Evolutionary conservation across 2,797 vertebrate genomes (phyloP).

Genomic region (Tachyglossus aculeatus): DNA sequence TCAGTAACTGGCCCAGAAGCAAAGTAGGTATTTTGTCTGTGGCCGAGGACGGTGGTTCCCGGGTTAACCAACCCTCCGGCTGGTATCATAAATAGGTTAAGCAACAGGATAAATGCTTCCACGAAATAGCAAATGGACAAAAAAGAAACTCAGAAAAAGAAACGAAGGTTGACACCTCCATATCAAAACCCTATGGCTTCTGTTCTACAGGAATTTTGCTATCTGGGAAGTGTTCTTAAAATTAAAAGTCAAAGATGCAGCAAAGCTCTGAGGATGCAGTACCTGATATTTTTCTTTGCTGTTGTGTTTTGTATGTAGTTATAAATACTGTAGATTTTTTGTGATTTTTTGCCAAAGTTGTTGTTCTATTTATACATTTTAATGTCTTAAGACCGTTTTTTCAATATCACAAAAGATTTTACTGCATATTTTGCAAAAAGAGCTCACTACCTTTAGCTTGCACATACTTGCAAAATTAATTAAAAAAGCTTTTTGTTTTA

Average conservation of each 20-base stretch:
- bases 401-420: constrained; percentile 84
- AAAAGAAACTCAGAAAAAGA: not conserved
- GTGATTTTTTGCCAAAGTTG: constrained; percentile 85
- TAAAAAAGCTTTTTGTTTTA: constrained; percentile 82
- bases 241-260: constrained; percentile 75
- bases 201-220: constrained; percentile 75
- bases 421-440: constrained; percentile 85
- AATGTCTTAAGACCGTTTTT: constrained; percentile 93
- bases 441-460: constrained; percentile 88
- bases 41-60: constrained; percentile 23
- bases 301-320: constrained; percentile 93
- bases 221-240: constrained; percentile 82
- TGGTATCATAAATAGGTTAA: constrained; percentile 38
- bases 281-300: constrained; percentile 87
- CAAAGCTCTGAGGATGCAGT: constrained; percentile 84
- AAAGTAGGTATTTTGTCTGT: not conserved
- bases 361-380: constrained; percentile 92
- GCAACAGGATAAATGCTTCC: constrained; percentile 63
- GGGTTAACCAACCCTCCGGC: constrained; percentile 42
- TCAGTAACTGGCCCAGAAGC: constrained; percentile 24
- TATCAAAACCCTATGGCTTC: constrained; percentile 64
- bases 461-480: constrained; percentile 83
- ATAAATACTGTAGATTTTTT: constrained; percentile 87
- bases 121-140: constrained; percentile 44
- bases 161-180: constrained; percentile 37